Percentiles rank a stretch among this genome's conserved stretches.
Evolutionary conservation across 2,888 invertebrate genomes (phyloP).

Genomic region (Brachylomia viminalis): DNA sequence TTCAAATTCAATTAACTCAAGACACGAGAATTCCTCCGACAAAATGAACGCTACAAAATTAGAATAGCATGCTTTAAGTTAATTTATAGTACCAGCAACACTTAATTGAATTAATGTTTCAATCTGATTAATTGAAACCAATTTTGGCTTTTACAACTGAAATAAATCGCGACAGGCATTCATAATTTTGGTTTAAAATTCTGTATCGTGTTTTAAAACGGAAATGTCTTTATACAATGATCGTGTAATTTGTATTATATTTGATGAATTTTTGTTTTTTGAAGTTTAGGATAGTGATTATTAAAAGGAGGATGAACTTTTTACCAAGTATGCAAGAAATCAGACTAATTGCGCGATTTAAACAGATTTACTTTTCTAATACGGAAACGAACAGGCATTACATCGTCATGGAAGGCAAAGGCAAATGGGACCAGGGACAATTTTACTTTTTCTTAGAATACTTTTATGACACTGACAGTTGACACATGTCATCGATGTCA

Average conservation of each 20-base stretch:
- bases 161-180: slow-evolving; percentile 65
- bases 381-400: no score
- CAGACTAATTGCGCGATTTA: no score
- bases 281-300: background rate
- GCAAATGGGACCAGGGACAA: no score
- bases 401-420: no score
- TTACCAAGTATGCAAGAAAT: no score
- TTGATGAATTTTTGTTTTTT: slow-evolving; percentile 19
- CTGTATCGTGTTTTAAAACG: slow-evolving; percentile 58
- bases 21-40: slow-evolving; percentile 46
- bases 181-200: slow-evolving; percentile 59
- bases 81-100: slow-evolving; percentile 65
- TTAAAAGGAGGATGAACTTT: background rate
- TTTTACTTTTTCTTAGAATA: no score
- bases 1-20: slow-evolving; percentile 36
- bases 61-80: slow-evolving; percentile 71
- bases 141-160: slow-evolving; percentile 67
- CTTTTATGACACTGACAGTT: no score
- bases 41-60: slow-evolving; percentile 67
- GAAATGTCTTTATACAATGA: slow-evolving; percentile 51
- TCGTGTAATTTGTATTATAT: slow-evolving; percentile 42
- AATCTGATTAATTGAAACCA: slow-evolving; percentile 72
- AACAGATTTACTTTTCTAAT: no score
- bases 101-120: slow-evolving; percentile 72
- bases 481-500: no score